Evolutionary conservation across 1,140 invertebrate genomes (phyloP).

Genomic region (Schlechtendalia chinensis): DNA sequence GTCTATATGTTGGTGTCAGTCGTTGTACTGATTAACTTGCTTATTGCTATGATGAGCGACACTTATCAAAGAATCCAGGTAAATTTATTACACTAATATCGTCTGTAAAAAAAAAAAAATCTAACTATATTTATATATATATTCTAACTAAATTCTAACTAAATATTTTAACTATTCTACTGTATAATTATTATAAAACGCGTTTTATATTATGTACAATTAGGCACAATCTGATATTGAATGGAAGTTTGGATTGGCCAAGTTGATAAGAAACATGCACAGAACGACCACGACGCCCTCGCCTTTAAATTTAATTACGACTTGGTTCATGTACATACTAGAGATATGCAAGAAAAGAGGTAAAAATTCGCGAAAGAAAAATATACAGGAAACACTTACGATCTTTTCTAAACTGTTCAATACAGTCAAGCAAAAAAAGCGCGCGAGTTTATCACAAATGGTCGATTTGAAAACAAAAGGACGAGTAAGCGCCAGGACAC

Average conservation of each 20-base stretch:
- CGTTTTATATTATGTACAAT: background rate
- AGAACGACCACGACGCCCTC: conserved; percentile 95
- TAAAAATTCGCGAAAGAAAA: conserved; percentile 54
- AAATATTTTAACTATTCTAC: background rate
- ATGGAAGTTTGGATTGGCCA: conserved; percentile 99
- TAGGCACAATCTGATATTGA: conserved; percentile 99
- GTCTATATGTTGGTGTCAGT: conserved; percentile 98
- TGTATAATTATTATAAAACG: background rate
- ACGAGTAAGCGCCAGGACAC: conserved; percentile 73
- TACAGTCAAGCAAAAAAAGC: conserved; percentile 67
- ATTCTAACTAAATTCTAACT: too few species aligned
- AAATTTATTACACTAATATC: conserved; percentile 52
- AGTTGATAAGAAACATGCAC: conserved; percentile 98
- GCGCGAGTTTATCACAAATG: conserved; percentile 73
- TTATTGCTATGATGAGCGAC: conserved; percentile 99
- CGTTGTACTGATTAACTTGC: conserved; percentile 96
- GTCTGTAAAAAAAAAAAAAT: background rate
- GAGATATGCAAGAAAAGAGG: conserved; percentile 75
- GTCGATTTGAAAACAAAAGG: conserved; percentile 69
- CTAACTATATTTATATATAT: background rate
- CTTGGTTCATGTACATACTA: conserved; percentile 82
- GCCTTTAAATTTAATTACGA: conserved; percentile 92
- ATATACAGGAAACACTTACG: conserved; percentile 33
- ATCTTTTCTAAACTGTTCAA: conserved; percentile 21
- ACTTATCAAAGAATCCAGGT: conserved; percentile 98